Percentiles rank a stretch among this genome's conserved stretches.
Conservation (phyloP, 2,888 invertebrate genomes). For the Melanargia galathea region DNA sequence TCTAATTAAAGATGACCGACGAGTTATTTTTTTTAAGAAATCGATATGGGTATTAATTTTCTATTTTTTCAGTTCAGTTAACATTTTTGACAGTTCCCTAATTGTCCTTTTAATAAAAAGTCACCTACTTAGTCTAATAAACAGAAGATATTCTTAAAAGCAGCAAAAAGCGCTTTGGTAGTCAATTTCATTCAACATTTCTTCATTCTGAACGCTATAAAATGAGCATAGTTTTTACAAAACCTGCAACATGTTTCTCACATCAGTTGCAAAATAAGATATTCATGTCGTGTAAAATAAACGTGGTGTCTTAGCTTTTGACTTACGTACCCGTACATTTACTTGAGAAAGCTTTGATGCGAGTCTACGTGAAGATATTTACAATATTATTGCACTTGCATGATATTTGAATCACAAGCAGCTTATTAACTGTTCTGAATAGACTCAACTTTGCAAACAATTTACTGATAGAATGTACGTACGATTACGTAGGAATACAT, state of each 20-base stretch:
- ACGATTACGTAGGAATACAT: too few relatives aligned
- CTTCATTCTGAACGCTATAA: background rate
- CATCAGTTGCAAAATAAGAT: constrained; percentile 16
- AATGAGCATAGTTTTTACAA: constrained; percentile 3
- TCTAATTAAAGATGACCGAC: too few relatives aligned
- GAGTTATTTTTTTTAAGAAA: too few relatives aligned
- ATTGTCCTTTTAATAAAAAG: too few relatives aligned
- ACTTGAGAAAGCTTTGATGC: constrained; percentile 11
- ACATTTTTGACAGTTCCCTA: too few relatives aligned
- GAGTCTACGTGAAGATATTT: constrained; percentile 1
- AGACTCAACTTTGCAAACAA: background rate
- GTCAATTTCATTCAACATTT: background rate
- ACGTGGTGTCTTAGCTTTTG: constrained; percentile 17
- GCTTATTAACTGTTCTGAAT: background rate
- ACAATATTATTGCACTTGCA: constrained; percentile 6
- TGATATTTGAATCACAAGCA: background rate
- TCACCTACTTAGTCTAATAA: too few relatives aligned
- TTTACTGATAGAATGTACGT: background rate
- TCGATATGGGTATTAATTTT: too few relatives aligned
- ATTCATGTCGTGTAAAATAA: constrained; percentile 8
- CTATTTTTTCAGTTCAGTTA: too few relatives aligned
- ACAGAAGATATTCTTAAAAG: too few relatives aligned
- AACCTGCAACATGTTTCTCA: constrained; percentile 11
- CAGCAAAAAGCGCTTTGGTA: too few relatives aligned
- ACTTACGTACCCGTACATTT: constrained; percentile 9